Evolutionary conservation across 2,797 vertebrate genomes (phyloP).

Genomic region (Myotis planiceps): DNA sequence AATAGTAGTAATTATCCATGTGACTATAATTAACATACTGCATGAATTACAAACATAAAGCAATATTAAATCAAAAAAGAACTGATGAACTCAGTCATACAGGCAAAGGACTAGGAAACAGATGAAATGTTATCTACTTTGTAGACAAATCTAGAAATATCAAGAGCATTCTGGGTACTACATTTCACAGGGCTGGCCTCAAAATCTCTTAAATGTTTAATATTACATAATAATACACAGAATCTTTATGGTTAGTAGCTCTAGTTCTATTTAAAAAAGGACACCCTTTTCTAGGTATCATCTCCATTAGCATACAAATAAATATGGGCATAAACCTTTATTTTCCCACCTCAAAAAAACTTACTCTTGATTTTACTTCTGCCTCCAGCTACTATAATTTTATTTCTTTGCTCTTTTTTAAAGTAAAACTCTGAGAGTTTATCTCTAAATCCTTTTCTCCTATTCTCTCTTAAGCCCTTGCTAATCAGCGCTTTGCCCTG

Average conservation of each 20-base stretch:
- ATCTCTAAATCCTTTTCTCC: neutral
- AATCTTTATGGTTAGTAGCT: neutral
- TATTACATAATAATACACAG: neutral
- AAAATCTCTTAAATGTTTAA: neutral
- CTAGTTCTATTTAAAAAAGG: neutral
- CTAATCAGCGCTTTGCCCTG: neutral
- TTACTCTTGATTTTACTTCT: neutral
- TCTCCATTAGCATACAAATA: neutral
- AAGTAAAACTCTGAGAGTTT: neutral
- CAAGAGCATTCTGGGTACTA: neutral
- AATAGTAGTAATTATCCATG: neutral
- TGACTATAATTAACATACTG: neutral
- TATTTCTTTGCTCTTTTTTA: neutral
- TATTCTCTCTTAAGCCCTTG: neutral
- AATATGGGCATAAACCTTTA: neutral
- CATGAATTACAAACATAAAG: constrained; percentile 2
- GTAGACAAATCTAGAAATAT: constrained; percentile 32
- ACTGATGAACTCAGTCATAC: neutral
- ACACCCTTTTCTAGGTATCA: neutral
- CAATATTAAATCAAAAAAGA: neutral
- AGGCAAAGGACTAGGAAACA: neutral
- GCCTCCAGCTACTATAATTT: neutral
- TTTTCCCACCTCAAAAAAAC: neutral
- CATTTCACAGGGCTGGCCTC: neutral
- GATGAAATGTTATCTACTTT: constrained; percentile 37